Conservation (phyloP, 2,797 vertebrate species). For the Octomys mimax region DNA sequence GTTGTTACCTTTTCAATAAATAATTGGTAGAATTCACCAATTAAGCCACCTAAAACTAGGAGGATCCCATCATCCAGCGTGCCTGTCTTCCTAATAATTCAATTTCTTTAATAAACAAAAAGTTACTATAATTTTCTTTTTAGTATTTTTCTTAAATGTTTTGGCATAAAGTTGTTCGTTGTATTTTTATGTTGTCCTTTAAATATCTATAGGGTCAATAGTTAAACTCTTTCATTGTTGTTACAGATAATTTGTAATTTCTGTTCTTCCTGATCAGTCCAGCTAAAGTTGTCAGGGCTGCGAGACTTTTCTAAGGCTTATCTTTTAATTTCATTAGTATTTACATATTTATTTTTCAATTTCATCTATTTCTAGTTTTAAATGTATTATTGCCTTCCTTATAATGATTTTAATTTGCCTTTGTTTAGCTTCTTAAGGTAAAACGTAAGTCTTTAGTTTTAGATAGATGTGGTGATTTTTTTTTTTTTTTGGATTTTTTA, state of each 20-base stretch:
- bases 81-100: not conserved
- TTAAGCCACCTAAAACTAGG: not conserved
- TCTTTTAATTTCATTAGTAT: slow-evolving; percentile 37
- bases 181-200: slow-evolving; percentile 8
- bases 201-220: not conserved
- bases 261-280: not conserved
- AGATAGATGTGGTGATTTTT: too few relatives aligned
- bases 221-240: not conserved
- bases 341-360: slow-evolving; percentile 21
- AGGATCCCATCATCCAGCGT: not conserved
- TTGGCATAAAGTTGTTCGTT: not conserved
- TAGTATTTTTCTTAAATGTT: not conserved
- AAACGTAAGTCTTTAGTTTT: not conserved
- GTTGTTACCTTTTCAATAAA: not conserved
- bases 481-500: too few relatives aligned
- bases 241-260: not conserved
- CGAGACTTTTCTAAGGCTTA: not conserved
- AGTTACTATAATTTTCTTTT: not conserved
- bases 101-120: slow-evolving; percentile 19
- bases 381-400: slow-evolving; percentile 54
- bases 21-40: not conserved
- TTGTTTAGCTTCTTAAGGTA: not conserved
- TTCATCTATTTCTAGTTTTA: slow-evolving; percentile 28
- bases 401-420: not conserved
- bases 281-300: not conserved